phyloP scores from a whole-genome alignment of 2,113 vertebrate species.

The Beaufortia kweichowensis region DNA sequence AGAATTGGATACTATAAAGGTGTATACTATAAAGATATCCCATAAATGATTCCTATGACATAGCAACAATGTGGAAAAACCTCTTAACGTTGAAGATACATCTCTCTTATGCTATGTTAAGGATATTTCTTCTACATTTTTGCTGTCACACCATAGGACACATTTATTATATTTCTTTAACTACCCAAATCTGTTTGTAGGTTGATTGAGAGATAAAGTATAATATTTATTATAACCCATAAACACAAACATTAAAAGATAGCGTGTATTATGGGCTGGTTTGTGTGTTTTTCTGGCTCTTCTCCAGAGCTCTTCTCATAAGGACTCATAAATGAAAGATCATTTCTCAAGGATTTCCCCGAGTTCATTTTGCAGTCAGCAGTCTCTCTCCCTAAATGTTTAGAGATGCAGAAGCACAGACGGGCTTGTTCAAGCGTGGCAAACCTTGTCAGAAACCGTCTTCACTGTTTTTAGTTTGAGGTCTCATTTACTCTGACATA shows the following conservation, averaged over 20 bases:
- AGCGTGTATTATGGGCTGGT: not conserved
- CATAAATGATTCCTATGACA: too few relatives aligned
- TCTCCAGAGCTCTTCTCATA: constrained; percentile 6
- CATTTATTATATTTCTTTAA: too few relatives aligned
- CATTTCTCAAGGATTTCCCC: constrained; percentile 23
- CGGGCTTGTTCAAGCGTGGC: not conserved
- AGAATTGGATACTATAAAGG: constrained; percentile 27
- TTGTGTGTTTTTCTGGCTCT: constrained; percentile 3
- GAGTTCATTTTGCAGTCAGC: not conserved
- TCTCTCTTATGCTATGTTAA: too few relatives aligned
- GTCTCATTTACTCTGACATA: constrained; percentile 22
- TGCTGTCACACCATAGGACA: too few relatives aligned
- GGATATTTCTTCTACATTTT: too few relatives aligned
- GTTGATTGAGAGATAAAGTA: too few relatives aligned
- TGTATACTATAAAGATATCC: too few relatives aligned
- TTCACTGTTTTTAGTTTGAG: not conserved
- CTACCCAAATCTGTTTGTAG: too few relatives aligned
- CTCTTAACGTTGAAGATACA: too few relatives aligned
- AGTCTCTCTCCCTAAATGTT: not conserved
- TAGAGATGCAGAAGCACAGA: not conserved
- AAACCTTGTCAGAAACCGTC: not conserved
- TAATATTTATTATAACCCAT: too few relatives aligned
- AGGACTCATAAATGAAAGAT: not conserved
- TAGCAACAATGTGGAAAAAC: too few relatives aligned
- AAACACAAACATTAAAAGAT: not conserved